Evolutionary conservation across 2,113 vertebrate genomes (phyloP).

Genomic region (Zapornia atra): DNA sequence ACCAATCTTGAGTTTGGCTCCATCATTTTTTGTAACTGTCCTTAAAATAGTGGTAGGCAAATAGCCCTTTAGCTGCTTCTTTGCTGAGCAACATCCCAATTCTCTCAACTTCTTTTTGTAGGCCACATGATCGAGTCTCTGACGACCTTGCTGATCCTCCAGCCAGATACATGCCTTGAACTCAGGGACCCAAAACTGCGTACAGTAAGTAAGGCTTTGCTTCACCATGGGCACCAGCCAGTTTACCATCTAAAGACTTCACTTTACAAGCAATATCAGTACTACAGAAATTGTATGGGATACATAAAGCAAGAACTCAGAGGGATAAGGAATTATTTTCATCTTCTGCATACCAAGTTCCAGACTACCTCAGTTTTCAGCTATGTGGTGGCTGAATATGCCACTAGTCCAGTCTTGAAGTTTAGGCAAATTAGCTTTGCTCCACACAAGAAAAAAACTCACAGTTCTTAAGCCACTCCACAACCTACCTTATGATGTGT

Average conservation of each 20-base stretch:
- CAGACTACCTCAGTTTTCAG: neutral
- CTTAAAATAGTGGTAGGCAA: neutral
- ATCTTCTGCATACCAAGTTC: neutral
- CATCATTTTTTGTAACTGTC: neutral
- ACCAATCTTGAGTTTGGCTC: neutral
- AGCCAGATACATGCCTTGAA: neutral
- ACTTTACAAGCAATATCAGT: neutral
- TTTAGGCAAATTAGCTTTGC: neutral
- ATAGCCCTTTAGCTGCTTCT: neutral
- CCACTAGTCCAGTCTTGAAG: neutral
- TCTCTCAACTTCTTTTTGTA: neutral
- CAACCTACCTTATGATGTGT: neutral
- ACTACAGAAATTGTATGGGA: neutral
- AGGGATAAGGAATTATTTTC: neutral
- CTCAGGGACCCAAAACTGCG: neutral
- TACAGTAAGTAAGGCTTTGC: neutral
- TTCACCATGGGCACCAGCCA: neutral
- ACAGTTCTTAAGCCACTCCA: neutral
- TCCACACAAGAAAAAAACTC: neutral
- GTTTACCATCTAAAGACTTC: neutral
- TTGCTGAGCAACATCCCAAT: neutral
- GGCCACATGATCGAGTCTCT: neutral
- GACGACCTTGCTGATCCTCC: neutral
- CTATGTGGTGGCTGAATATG: neutral
- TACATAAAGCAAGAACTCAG: accelerated